phyloP scores from a whole-genome alignment of 1,140 invertebrate species.

The Samia ricini region DNA sequence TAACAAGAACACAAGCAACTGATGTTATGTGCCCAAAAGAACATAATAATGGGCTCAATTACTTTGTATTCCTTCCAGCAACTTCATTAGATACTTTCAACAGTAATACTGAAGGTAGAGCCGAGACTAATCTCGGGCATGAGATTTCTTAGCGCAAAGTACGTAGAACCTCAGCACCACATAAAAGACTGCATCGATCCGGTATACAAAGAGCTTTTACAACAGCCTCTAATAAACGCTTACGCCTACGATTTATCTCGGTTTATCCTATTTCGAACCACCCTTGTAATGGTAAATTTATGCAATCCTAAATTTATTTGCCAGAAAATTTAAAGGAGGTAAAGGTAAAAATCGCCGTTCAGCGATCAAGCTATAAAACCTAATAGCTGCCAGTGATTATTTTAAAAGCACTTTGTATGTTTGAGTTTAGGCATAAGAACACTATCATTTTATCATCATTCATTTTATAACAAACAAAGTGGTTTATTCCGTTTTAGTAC shows the following conservation, averaged over 20 bases:
- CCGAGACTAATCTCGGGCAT: neutral
- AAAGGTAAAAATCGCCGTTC: slow-evolving; percentile 1
- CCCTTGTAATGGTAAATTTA: slow-evolving; percentile 13
- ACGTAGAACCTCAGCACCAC: neutral
- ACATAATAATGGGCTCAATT: neutral
- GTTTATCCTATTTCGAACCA: slow-evolving; percentile 10
- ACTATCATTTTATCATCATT: too few relatives aligned
- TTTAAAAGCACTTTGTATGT: neutral
- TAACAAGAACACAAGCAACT: neutral
- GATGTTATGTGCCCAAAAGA: neutral
- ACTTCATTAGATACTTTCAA: neutral
- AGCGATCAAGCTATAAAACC: neutral
- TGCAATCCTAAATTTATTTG: slow-evolving; percentile 3
- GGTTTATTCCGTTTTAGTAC: too few relatives aligned
- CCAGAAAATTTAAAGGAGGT: slow-evolving; percentile 6
- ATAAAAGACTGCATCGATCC: slow-evolving; percentile 10
- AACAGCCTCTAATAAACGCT: slow-evolving; percentile 13
- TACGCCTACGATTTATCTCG: slow-evolving; percentile 12
- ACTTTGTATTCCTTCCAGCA: neutral
- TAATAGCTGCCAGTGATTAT: neutral
- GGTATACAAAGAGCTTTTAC: slow-evolving; percentile 1
- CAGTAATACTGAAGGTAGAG: neutral
- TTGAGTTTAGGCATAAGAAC: too few relatives aligned
- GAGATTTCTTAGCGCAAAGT: neutral
- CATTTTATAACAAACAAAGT: too few relatives aligned